Percentiles rank a stretch among this genome's conserved stretches.
phyloP scores from a whole-genome alignment of 92 coral and sea anemone species.

The Desmophyllum pertusum region DNA sequence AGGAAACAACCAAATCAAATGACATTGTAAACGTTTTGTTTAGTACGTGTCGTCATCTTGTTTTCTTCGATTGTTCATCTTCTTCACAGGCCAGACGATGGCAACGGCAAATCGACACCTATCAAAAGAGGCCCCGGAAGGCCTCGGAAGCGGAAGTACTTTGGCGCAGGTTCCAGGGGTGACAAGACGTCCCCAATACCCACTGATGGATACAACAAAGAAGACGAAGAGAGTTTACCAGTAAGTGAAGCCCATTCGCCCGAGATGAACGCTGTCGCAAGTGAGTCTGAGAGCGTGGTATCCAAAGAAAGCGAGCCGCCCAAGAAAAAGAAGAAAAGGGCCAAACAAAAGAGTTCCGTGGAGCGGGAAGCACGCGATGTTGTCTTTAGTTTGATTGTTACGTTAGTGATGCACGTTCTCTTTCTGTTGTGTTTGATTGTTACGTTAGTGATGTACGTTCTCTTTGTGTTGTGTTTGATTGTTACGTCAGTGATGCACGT shows the following conservation, averaged over 20 bases:
- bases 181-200: conserved; percentile 67
- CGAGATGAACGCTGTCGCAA: conserved; percentile 54
- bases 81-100: conserved; percentile 48
- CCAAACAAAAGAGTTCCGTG: conserved; percentile 18
- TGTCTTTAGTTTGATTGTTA: too few species aligned
- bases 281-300: conserved; percentile 62
- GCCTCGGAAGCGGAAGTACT: conserved; percentile 90
- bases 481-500: too few species aligned
- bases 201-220: conserved; percentile 40
- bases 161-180: conserved; percentile 69
- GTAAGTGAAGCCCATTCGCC: conserved; percentile 64
- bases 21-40: not conserved
- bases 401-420: too few species aligned
- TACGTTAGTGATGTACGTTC: too few species aligned
- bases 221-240: conserved; percentile 51
- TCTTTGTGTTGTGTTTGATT: too few species aligned
- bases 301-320: conserved; percentile 63
- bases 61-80: not conserved
- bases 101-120: conserved; percentile 76
- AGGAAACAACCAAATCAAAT: too few species aligned
- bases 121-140: conserved; percentile 95
- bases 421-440: too few species aligned
- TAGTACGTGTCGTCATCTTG: not conserved
- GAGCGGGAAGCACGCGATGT: conserved; percentile 28
- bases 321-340: conserved; percentile 74